phyloP scores from a whole-genome alignment of 2,113 vertebrate genomes.

The Macrotus californicus region DNA sequence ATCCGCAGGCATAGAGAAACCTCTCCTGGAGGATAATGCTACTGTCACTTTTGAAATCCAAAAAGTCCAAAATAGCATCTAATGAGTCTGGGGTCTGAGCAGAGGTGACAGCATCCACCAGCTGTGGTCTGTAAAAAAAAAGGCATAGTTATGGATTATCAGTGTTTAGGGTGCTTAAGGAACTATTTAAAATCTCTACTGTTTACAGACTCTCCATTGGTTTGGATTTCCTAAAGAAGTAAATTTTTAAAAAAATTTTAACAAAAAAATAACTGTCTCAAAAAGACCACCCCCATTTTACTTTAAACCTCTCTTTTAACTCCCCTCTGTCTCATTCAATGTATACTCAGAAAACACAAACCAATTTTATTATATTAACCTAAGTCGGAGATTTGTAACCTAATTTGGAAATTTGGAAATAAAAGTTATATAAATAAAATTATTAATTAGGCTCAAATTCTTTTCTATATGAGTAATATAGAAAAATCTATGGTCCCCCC shows the following conservation, averaged over 20 bases:
- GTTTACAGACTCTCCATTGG: background rate
- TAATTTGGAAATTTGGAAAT: background rate
- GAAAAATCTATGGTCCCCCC: background rate
- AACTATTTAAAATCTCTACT: background rate
- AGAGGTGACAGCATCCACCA: slow-evolving; percentile 92
- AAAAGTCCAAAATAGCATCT: slow-evolving; percentile 89
- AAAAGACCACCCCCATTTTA: background rate
- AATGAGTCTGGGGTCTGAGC: slow-evolving; percentile 92
- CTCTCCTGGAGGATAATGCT: slow-evolving; percentile 89
- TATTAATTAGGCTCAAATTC: background rate
- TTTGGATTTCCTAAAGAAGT: background rate
- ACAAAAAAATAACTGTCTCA: background rate
- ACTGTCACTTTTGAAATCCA: slow-evolving; percentile 91
- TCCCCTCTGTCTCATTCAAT: background rate
- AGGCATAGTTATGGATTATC: background rate
- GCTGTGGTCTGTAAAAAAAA: slow-evolving; percentile 86
- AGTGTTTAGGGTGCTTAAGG: background rate
- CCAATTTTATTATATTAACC: background rate
- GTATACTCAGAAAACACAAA: background rate
- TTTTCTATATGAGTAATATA: background rate
- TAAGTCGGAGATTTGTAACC: slow-evolving; percentile 6
- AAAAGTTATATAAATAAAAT: background rate
- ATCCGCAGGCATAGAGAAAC: slow-evolving; percentile 96
- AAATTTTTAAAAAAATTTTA: background rate
- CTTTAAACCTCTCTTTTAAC: background rate